Evolutionary conservation across 2,113 vertebrate species (phyloP).

Genomic region (Phylloscopus trochiloides): DNA sequence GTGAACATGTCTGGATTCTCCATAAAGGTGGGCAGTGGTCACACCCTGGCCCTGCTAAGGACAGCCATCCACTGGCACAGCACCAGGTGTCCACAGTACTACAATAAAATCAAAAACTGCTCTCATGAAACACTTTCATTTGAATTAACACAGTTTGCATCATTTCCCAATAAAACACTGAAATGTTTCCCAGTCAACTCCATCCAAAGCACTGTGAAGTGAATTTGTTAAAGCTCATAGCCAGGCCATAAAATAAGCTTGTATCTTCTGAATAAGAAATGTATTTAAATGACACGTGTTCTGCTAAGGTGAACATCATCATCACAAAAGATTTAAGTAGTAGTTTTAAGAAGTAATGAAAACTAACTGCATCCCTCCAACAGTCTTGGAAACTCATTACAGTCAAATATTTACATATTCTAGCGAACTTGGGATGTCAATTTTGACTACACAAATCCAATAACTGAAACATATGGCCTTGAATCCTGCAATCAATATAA

Average conservation of each 20-base stretch:
- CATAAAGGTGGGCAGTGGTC: rapidly evolving
- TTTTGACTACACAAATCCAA: conserved; percentile 68
- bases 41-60: background rate
- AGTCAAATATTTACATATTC: conserved; percentile 69
- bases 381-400: conserved; percentile 29
- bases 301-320: background rate
- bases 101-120: background rate
- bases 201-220: background rate
- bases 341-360: conserved; percentile 31
- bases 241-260: background rate
- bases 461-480: conserved; percentile 70
- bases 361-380: background rate
- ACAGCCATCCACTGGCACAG: background rate
- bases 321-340: background rate
- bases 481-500: conserved; percentile 74
- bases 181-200: background rate
- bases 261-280: background rate
- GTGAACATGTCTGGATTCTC: background rate
- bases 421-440: conserved; percentile 51
- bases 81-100: background rate
- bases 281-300: background rate
- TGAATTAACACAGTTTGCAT: background rate
- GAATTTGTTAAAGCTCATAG: background rate
- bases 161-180: background rate
- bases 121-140: background rate